These are phyloP conservation scores for Petaurus breviceps DNA, from an alignment of 2,113 vertebrate genomes.

Conservation along the genomic window DNA sequence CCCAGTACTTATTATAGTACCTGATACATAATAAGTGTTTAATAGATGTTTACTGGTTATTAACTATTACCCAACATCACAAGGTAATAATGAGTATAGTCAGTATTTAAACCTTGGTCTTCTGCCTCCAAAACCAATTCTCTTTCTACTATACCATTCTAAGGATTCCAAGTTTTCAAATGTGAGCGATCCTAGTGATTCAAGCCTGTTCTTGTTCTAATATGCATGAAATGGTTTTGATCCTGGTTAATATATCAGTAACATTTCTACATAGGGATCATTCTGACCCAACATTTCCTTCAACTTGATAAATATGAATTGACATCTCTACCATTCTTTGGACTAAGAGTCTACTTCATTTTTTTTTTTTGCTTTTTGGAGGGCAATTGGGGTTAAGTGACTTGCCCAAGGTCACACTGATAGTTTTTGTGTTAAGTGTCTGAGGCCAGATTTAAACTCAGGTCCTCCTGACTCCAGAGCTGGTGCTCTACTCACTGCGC, in stretches of 20 bases:
- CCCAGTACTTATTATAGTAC: background rate
- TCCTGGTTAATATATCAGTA: background rate
- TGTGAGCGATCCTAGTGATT: background rate
- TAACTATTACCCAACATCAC: background rate
- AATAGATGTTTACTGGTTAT: background rate
- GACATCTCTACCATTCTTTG: too few species aligned
- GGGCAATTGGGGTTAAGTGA: too few species aligned
- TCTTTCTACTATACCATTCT: background rate
- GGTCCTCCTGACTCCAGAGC: too few species aligned
- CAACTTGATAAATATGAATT: background rate
- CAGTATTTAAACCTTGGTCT: background rate
- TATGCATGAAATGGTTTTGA: background rate
- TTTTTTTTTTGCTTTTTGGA: too few species aligned
- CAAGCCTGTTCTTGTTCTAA: background rate
- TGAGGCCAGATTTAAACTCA: too few species aligned
- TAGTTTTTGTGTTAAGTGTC: too few species aligned
- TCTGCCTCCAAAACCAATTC: background rate
- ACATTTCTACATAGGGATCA: background rate
- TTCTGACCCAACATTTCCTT: background rate
- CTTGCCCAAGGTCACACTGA: too few species aligned
- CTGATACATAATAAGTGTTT: background rate
- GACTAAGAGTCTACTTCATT: background rate
- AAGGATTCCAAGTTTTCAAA: background rate
- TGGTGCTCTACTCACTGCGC: too few species aligned
- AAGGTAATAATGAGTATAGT: background rate